A percentile compares a stretch with the other conserved stretches of the same genome.
These are phyloP conservation scores for Diglossa cyanea DNA, from an alignment of 2,797 vertebrate genomes.

Conservation along the genomic window DNA sequence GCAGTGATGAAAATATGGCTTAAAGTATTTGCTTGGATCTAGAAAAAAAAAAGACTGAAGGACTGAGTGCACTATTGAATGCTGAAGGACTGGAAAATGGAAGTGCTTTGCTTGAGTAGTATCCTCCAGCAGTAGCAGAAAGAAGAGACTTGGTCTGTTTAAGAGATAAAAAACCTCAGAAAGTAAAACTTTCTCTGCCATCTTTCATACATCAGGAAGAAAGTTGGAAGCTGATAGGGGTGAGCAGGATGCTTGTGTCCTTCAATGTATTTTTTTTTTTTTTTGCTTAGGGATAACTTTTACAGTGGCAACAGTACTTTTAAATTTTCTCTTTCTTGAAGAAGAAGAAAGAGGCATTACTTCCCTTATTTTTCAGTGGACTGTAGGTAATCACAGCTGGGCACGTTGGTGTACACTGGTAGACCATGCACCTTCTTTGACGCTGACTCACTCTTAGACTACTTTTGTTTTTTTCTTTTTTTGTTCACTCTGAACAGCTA, in stretches of 20 bases:
- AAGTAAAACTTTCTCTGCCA: neutral
- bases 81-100: neutral
- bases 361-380: neutral
- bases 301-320: neutral
- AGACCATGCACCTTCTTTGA: neutral
- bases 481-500: neutral
- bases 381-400: neutral
- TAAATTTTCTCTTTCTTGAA: neutral
- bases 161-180: neutral
- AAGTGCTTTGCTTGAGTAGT: neutral
- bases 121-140: neutral
- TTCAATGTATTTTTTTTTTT: neutral
- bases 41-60: neutral
- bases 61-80: neutral
- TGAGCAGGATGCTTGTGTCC: neutral
- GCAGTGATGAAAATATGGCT: neutral
- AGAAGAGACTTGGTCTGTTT: neutral
- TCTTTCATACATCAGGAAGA: neutral
- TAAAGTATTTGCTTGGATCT: neutral
- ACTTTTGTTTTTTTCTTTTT: neutral
- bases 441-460: neutral
- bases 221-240: neutral
- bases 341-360: neutral
- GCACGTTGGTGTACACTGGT: neutral
- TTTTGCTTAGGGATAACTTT: neutral